Conservation (phyloP, 2,113 vertebrate species). For the Geothlypis trichas region DNA sequence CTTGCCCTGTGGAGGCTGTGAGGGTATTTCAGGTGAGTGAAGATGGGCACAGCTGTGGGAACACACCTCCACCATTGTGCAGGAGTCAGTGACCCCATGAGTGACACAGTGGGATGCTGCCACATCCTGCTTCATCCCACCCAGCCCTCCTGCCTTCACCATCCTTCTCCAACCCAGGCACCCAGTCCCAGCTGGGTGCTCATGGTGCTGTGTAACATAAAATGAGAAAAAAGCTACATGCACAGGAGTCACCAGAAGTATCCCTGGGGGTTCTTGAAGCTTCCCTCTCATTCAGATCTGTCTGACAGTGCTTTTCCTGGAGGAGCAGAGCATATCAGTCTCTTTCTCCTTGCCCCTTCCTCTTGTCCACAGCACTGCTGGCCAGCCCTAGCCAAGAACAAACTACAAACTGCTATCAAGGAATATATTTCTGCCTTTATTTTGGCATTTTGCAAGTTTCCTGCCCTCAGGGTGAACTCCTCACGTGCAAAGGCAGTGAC, state of each 20-base stretch:
- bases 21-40: not conserved
- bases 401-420: not conserved
- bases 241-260: not conserved
- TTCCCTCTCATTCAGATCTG: not conserved
- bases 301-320: not conserved
- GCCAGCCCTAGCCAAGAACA: not conserved
- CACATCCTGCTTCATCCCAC: not conserved
- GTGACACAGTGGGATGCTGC: not conserved
- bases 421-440: not conserved
- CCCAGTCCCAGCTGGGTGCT: not conserved
- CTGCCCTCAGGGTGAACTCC: not conserved
- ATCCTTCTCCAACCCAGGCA: accelerated
- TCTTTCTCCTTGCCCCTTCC: not conserved
- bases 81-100: not conserved
- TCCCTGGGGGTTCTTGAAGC: accelerated
- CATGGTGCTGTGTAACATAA: accelerated
- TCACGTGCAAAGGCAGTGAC: not conserved
- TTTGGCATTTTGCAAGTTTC: not conserved
- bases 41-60: accelerated
- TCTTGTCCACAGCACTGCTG: not conserved
- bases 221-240: not conserved
- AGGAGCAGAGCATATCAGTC: accelerated
- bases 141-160: not conserved
- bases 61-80: not conserved
- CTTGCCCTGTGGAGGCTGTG: not conserved